Conservation (phyloP, 2,113 vertebrate genomes). For the Callospermophilus lateralis region DNA sequence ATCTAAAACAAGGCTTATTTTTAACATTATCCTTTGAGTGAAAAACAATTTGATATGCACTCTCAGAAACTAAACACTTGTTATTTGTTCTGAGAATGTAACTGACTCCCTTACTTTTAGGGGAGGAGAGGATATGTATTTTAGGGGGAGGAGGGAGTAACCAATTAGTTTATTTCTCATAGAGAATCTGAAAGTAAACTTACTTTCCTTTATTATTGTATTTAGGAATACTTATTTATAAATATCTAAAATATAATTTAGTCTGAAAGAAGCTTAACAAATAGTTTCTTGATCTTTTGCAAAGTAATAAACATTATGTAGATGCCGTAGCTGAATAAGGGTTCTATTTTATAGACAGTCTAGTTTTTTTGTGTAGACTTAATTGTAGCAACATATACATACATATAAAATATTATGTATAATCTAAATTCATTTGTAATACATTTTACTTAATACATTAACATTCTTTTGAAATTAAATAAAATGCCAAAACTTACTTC, state of each 20-base stretch:
- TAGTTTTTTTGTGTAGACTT: constrained; percentile 83
- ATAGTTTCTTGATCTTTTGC: constrained; percentile 61
- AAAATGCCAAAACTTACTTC: constrained; percentile 81
- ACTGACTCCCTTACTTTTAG: constrained; percentile 58
- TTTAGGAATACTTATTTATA: constrained; percentile 86
- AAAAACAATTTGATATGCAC: constrained; percentile 61
- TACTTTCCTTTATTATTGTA: constrained; percentile 88
- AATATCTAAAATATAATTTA: constrained; percentile 86
- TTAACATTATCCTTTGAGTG: constrained; percentile 59
- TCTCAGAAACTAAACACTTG: constrained; percentile 79
- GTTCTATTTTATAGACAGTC: constrained; percentile 83
- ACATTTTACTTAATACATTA: constrained; percentile 89
- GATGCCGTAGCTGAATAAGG: constrained; percentile 85
- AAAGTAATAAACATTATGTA: constrained; percentile 77
- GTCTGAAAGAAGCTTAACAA: constrained; percentile 82
- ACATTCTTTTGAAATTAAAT: constrained; percentile 87
- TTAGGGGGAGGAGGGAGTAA: constrained; percentile 22
- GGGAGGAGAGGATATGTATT: neutral
- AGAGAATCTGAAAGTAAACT: constrained; percentile 71
- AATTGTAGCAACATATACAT: constrained; percentile 84
- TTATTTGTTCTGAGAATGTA: constrained; percentile 82
- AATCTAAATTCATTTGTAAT: constrained; percentile 88
- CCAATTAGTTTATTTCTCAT: constrained; percentile 78
- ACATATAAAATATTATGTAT: constrained; percentile 86
- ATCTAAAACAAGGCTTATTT: constrained; percentile 48